A percentile compares a stretch with the other conserved stretches of the same genome.
Conservation (phyloP, 1,140 invertebrate genomes). For the Steinernema feltiae region DNA sequence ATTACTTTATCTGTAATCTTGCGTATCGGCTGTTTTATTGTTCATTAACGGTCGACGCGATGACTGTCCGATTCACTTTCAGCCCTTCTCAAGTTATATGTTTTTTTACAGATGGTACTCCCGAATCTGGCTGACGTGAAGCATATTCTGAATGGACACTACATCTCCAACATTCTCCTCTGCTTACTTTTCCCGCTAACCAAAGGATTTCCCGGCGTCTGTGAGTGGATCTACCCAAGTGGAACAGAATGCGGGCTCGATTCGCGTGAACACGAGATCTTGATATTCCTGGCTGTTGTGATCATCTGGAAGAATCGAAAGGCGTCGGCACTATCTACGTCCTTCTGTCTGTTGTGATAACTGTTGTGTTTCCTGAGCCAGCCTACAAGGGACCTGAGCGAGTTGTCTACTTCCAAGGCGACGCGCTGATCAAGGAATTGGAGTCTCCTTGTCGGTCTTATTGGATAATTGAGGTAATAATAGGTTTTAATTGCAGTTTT, state of each 20-base stretch:
- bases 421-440: slow-evolving; percentile 59
- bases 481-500: no score
- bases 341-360: slow-evolving; percentile 67
- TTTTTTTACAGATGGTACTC: slow-evolving; percentile 22
- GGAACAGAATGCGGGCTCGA: slow-evolving; percentile 27
- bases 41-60: no score
- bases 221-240: slow-evolving; percentile 21
- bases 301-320: slow-evolving; percentile 85
- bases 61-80: no score
- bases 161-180: slow-evolving; percentile 27
- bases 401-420: slow-evolving; percentile 74
- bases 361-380: slow-evolving; percentile 80
- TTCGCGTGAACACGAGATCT: slow-evolving; percentile 77
- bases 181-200: slow-evolving; percentile 31
- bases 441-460: not conserved
- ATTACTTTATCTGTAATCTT: no score
- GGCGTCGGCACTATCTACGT: slow-evolving; percentile 77
- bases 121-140: slow-evolving; percentile 20
- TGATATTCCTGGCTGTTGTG: slow-evolving; percentile 86
- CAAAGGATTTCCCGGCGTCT: slow-evolving; percentile 24
- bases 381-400: slow-evolving; percentile 81
- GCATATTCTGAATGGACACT: slow-evolving; percentile 23
- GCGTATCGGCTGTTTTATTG: no score
- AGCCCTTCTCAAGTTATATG: no score
- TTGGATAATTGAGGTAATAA: not conserved